Evolutionary conservation across 1,140 invertebrate species (phyloP).

Genomic region (Latrodectus geometricus): DNA sequence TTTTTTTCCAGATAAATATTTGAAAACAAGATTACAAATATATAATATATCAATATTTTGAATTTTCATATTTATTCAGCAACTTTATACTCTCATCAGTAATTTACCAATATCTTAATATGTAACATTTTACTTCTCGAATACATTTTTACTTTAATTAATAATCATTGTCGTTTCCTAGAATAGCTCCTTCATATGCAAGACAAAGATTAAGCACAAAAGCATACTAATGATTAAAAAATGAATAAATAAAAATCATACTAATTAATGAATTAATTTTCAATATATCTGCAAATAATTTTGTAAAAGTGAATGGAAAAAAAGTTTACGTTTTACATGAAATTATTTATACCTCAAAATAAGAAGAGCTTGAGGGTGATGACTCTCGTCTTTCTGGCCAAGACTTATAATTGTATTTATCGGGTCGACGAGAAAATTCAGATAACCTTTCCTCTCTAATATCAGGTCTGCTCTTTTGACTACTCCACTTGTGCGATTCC

Average conservation of each 20-base stretch:
- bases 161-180: too few species aligned
- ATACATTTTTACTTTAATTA: too few species aligned
- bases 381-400: background rate
- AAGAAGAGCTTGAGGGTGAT: background rate
- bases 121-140: too few species aligned
- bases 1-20: background rate
- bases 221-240: background rate
- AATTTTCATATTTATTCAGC: background rate
- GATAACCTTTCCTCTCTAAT: slow-evolving; percentile 7
- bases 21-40: background rate
- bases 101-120: too few species aligned
- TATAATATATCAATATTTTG: background rate
- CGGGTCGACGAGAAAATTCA: slow-evolving; percentile 19
- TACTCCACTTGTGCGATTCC: background rate
- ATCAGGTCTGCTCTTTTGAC: background rate
- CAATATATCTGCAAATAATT: background rate
- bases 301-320: background rate
- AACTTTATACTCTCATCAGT: background rate
- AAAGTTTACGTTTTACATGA: background rate
- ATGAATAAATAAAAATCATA: background rate
- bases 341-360: slow-evolving; percentile 4
- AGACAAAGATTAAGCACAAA: background rate
- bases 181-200: too few species aligned
- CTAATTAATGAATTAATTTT: background rate
- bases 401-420: slow-evolving; percentile 34